Evolutionary conservation across 2,888 invertebrate species (phyloP).

Genomic region (Thera obeliscata): DNA sequence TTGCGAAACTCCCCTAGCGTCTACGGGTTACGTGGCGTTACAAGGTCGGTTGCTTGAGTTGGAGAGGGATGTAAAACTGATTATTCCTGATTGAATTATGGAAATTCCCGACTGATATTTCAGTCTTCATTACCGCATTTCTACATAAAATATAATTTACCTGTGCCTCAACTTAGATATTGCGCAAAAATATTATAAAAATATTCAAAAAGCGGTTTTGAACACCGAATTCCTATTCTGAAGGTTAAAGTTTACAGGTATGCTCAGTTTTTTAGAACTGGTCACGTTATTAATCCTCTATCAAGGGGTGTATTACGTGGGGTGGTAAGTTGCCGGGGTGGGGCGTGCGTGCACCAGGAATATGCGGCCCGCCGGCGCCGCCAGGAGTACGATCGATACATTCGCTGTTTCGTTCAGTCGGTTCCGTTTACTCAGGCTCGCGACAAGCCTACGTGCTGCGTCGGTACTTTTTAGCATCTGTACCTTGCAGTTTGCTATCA

Average conservation of each 20-base stretch:
- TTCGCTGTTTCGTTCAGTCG: constrained; percentile 64
- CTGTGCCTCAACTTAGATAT: no score
- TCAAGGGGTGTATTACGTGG: constrained; percentile 58
- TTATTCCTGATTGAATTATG: constrained; percentile 41
- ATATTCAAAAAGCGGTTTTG: not conserved
- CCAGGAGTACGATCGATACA: constrained; percentile 79
- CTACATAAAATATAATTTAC: not conserved
- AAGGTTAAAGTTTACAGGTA: constrained; percentile 22
- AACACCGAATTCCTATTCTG: constrained; percentile 8
- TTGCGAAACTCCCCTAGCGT: constrained; percentile 44
- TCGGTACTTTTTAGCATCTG: constrained; percentile 50
- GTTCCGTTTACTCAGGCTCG: constrained; percentile 61
- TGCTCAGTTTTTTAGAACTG: constrained; percentile 26
- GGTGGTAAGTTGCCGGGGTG: constrained; percentile 66
- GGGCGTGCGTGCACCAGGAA: constrained; percentile 80
- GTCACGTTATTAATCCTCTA: constrained; percentile 46
- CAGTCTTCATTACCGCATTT: not conserved
- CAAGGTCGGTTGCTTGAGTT: constrained; percentile 51
- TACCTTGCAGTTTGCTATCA: constrained; percentile 49
- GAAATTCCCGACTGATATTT: constrained; percentile 12
- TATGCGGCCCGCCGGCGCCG: constrained; percentile 82
- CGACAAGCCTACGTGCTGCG: constrained; percentile 66
- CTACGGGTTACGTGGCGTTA: constrained; percentile 50
- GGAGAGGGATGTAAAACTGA: constrained; percentile 41
- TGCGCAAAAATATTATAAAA: no score